Evolutionary conservation across 2,888 invertebrate species (phyloP), one percentile per base, ranked within the genome.

Genomic region (Chesias legatella): DNA sequence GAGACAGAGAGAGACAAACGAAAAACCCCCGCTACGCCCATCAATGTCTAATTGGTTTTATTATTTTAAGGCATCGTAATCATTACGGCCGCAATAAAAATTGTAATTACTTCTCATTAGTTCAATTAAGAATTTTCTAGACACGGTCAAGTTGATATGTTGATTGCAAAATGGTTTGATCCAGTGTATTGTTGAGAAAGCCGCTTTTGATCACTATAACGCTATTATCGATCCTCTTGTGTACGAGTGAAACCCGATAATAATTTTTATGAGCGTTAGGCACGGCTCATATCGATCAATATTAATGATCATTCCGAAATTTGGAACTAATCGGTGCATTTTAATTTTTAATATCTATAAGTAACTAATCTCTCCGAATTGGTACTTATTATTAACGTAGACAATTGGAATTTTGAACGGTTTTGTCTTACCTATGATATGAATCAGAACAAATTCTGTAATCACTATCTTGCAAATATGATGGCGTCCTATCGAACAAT

Each of bases 1-100:
- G 44, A 35, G 78, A 53, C 58, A 24, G 72, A 85, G 54, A 60
- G 79, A 74, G 82, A 85, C 68, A 56, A 58, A 59, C 30, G 58
- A 60, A 73, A 49, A 57, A 59, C 66, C 71, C 74, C 73, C 63
- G 78, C 79, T 83, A 76, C 84, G 77, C 75, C 79, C 79, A 79
- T 83, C 80, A 83, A 82, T 80, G 80, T 81, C 83, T 86, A 86
- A 88, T 88, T 86, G 88, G 86, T 88, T 86, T 86, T 88, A 86
- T 88, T 88, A 88, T 88, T 88, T 88, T 88, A 88, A 86, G 83
- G 78, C 86, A 86, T 86, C 88, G 86, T 88, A 88, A 86, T 86
- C 82, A 88, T 86, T 86, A 86, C 79, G 79, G 79, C 83, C 67
- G 83, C 78, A 79, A 86, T 88, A 88, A 86, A 88, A 86, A 83